These are phyloP conservation scores for Orcinus orca DNA, from an alignment of 2,113 vertebrate genomes.

Conservation along the genomic window DNA sequence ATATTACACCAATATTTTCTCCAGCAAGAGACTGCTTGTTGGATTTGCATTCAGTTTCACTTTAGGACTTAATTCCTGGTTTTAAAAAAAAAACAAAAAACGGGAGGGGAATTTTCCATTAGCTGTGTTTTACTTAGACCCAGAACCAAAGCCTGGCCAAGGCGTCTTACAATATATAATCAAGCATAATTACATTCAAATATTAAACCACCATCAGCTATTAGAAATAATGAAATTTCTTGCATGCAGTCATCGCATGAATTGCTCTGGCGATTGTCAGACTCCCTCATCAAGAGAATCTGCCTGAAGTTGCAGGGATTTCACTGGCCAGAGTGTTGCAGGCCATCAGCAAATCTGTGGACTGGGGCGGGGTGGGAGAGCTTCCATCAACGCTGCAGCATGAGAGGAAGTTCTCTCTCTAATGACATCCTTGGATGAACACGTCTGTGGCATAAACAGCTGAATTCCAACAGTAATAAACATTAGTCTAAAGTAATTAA, in stretches of 20 bases:
- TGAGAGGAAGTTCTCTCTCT: background rate
- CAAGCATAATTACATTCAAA: constrained; percentile 57
- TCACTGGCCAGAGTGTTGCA: background rate
- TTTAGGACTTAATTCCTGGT: constrained; percentile 49
- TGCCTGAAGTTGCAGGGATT: background rate
- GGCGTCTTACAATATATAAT: constrained; percentile 44
- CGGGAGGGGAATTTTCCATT: constrained; percentile 59
- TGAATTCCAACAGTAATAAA: background rate
- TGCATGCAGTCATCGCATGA: background rate
- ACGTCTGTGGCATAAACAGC: background rate
- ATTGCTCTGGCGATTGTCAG: constrained; percentile 26
- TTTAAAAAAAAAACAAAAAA: background rate
- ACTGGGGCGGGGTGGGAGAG: background rate
- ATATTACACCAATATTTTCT: constrained; percentile 58
- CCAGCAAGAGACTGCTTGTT: constrained; percentile 45
- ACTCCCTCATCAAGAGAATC: background rate
- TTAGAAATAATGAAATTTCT: constrained; percentile 50
- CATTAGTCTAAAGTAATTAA: constrained; percentile 35
- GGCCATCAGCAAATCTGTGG: background rate
- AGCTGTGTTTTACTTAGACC: constrained; percentile 44
- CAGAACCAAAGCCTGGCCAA: background rate
- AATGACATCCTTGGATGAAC: background rate
- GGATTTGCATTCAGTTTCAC: constrained; percentile 59
- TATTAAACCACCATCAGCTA: constrained; percentile 41
- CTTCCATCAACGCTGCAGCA: background rate